Evolutionary conservation across 2,113 vertebrate species (phyloP).

Genomic region (Crotalus viridis): DNA sequence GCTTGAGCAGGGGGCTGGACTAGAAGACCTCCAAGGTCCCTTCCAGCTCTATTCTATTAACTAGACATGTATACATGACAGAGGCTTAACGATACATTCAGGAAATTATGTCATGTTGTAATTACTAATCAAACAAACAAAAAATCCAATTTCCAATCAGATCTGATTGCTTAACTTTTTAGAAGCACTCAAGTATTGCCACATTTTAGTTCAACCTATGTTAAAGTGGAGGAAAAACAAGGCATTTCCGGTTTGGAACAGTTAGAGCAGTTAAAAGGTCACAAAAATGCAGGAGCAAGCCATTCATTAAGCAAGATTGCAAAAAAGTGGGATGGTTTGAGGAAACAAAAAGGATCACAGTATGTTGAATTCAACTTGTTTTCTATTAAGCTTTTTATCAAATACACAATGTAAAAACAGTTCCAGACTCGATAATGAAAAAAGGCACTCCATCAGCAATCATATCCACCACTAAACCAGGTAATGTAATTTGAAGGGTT

Average conservation of each 20-base stretch:
- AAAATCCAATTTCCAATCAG: neutral
- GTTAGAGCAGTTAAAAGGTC: neutral
- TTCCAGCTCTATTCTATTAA: too few relatives aligned
- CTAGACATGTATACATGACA: neutral
- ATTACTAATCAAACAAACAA: neutral
- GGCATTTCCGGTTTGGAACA: neutral
- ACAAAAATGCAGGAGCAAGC: neutral
- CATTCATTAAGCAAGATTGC: neutral
- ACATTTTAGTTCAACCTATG: neutral
- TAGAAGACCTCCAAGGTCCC: too few relatives aligned
- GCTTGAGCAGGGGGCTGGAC: too few relatives aligned
- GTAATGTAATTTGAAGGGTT: neutral
- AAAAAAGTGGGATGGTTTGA: neutral
- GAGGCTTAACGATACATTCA: neutral
- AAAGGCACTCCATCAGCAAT: neutral
- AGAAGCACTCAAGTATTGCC: neutral
- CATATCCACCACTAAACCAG: neutral
- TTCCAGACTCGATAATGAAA: neutral
- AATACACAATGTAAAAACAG: neutral
- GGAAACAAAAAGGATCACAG: neutral
- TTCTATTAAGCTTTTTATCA: neutral
- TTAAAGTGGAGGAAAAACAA: neutral
- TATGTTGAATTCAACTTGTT: neutral
- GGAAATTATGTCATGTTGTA: neutral
- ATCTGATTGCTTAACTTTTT: neutral